Evolutionary conservation across 2,113 vertebrate genomes (phyloP), one percentile per base, ranked within the genome.

Genomic region (Cygnus atratus): DNA sequence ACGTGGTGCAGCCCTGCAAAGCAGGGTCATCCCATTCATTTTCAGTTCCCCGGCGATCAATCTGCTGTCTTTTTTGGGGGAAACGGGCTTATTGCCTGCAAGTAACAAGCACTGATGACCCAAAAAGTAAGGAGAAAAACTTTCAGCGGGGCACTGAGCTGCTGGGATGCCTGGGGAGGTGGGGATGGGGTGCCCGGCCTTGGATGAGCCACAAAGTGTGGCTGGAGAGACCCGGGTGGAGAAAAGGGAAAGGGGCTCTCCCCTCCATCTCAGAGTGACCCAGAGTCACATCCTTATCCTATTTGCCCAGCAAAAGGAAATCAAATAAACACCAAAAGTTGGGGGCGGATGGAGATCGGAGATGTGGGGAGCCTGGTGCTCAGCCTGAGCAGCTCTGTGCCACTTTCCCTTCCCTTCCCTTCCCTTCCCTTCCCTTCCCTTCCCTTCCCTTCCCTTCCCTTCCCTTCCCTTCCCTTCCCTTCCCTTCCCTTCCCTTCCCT

Each of bases 41-140:
- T 52, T 92, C 84, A 67, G 74, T 63, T 61, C 81, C 37, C 46
- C 33, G 2, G 65, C 0, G 0, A 87, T 3, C 84, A 78, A 84
- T 59, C 80, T 35, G 41, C 58, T 44, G 43, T 44, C 43, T 67
- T 75, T 33, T 26, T 21, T 48, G 22, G 55, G 72, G 55, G 33
- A 10, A 54, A 67, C 39, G 63, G 39, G 87, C 74, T 48, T 89
- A 78, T 2, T 54, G 44, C 73, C 77, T 85, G 63, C 81, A 95
- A 94, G 92, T 87, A 92, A 90, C 81, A 91, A 91, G 66, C 1
- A 81, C 70, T 94, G 92, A 91, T 90, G 87, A 84, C 90, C 87
- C 87, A 62, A 84, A 94, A 92, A 72, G 13, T n/a, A 77, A 62
- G 10, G 31, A 67, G 89, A 4, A 87, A 71, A 82, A 62, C 95